phyloP scores from a whole-genome alignment of 2,797 vertebrate species.

The Ctenopoma multispine region DNA sequence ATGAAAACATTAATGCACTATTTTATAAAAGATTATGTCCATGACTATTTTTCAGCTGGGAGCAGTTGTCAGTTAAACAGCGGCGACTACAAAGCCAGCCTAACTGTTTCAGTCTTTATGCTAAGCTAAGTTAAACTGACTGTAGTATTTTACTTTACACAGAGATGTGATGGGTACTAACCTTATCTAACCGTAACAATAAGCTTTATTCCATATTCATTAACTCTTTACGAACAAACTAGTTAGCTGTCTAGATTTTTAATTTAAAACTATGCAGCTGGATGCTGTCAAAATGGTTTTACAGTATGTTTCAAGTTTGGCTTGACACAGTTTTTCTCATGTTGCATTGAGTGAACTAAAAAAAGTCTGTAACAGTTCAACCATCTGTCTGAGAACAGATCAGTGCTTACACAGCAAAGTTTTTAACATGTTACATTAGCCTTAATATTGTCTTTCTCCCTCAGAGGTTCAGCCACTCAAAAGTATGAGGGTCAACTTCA shows the following conservation, averaged over 20 bases:
- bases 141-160: neutral
- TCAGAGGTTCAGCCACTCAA: slow-evolving; percentile 62
- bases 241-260: neutral
- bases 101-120: neutral
- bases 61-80: slow-evolving; percentile 20
- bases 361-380: slow-evolving; percentile 43
- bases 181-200: neutral
- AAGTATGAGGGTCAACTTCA: slow-evolving; percentile 62
- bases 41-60: neutral
- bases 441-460: slow-evolving; percentile 66
- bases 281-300: neutral
- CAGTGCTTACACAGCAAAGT: slow-evolving; percentile 58
- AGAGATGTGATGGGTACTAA: neutral
- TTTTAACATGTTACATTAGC: slow-evolving; percentile 59
- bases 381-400: slow-evolving; percentile 22
- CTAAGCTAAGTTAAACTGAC: slow-evolving; percentile 20
- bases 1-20: neutral
- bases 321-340: slow-evolving; percentile 18
- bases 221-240: neutral
- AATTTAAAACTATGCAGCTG: neutral
- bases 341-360: slow-evolving; percentile 11
- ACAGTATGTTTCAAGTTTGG: neutral
- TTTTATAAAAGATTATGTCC: neutral
- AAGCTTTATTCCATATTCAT: neutral
- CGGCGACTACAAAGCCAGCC: neutral